These are phyloP conservation scores for Tonatia bakeri DNA, from an alignment of 2,113 vertebrate genomes.

Conservation along the genomic window DNA sequence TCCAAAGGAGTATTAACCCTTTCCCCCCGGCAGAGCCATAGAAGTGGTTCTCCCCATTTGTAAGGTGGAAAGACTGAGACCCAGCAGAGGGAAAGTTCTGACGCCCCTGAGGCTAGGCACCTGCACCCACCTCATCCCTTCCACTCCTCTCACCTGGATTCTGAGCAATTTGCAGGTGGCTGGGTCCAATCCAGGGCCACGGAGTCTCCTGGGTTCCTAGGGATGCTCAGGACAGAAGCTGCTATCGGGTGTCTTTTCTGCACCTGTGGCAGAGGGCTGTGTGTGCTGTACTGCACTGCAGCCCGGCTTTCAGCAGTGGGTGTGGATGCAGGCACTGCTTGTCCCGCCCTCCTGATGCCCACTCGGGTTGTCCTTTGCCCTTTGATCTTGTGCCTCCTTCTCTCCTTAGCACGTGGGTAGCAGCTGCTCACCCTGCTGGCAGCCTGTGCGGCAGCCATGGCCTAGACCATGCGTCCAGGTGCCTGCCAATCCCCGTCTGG, in stretches of 20 bases:
- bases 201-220: neutral
- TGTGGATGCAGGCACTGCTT: constrained; percentile 19
- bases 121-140: neutral
- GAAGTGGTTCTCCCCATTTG: neutral
- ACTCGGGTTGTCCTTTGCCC: constrained; percentile 64
- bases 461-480: neutral
- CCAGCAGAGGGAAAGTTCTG: neutral
- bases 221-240: neutral
- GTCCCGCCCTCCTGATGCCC: neutral
- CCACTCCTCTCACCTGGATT: neutral
- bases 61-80: neutral
- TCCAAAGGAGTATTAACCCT: too few relatives aligned
- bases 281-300: neutral
- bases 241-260: neutral
- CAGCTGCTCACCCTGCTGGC: constrained; percentile 50
- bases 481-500: constrained; percentile 43
- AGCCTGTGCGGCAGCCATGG: constrained; percentile 49
- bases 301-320: constrained; percentile 18
- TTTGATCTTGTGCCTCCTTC: constrained; percentile 66
- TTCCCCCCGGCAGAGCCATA: neutral
- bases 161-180: neutral
- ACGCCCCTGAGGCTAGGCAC: neutral
- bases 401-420: constrained; percentile 68
- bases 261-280: constrained; percentile 32
- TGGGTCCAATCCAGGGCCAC: neutral